These are phyloP conservation scores for Dysmachus trigonus DNA, from an alignment of 2,888 invertebrate genomes.

Conservation along the genomic window DNA sequence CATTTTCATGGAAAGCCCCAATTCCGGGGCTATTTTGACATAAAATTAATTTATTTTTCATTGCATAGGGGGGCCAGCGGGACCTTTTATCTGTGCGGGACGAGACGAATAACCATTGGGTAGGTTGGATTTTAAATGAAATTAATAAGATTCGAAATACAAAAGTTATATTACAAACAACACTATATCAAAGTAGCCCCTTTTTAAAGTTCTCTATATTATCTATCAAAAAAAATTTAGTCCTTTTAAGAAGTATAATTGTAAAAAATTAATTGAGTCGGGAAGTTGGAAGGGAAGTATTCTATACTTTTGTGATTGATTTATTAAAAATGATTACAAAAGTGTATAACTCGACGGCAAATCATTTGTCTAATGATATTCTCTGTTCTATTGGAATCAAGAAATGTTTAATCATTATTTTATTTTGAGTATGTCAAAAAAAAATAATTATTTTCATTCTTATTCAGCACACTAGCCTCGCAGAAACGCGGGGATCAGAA, in stretches of 20 bases:
- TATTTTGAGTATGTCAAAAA: no score
- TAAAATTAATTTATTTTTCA: neutral
- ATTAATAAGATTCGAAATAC: neutral
- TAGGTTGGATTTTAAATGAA: neutral
- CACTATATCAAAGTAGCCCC: neutral
- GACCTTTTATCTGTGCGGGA: neutral
- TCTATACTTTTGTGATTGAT: no score
- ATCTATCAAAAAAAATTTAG: neutral
- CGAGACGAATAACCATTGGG: neutral
- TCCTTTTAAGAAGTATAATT: neutral
- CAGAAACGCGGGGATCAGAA: no score
- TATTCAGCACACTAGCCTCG: no score
- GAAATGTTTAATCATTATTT: no score
- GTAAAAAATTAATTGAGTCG: no score
- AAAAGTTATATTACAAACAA: neutral
- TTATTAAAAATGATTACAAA: no score
- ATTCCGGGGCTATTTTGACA: neutral
- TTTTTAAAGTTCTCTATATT: neutral
- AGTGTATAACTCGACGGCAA: no score
- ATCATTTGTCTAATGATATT: no score
- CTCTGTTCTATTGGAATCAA: no score
- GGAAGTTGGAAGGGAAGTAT: no score
- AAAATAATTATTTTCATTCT: no score
- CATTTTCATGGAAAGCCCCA: neutral
- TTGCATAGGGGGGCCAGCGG: neutral